Evolutionary conservation across 2,888 invertebrate species (phyloP), one percentile per base, ranked within the genome.

Genomic region (Sericinus montela): DNA sequence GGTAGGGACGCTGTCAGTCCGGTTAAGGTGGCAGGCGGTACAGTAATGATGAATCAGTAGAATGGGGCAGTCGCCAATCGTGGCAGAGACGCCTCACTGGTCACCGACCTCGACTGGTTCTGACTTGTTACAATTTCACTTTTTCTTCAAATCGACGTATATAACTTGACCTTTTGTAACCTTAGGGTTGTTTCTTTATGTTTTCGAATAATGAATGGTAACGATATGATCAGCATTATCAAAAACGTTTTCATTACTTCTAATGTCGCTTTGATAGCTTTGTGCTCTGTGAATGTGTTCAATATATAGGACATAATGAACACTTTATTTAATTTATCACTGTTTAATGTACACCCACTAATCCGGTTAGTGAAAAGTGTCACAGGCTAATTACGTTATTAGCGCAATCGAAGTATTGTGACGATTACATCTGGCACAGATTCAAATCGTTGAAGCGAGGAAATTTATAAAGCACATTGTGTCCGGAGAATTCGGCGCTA

Each of bases 71-170:
- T 75, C 72, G 75, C 76, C 75, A 70, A 72, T 57, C 59, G 61
- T 53, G 41, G 59, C 57, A 62, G 59, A 66, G 67, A 67, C 69
- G 71, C 56, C 57, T 58, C 55, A 54, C 63, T 84, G 86, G 86
- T 86, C 87, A 81, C 72, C 79, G 86, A 86, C 85, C 87, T 69
- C 78, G 69, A 74, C 87, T 81, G 82, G 87, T 85, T 84, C 76
- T 67, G 71, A 83, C 86, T 77, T 83, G 87, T 75, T 83, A 79
- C 77, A 79, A 72, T 84, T 87, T 85, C 81, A 84, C 83, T 87
- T 86, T 84, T 84, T 79, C 75, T 75, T 75, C 69, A 52, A 60
- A 52, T 46, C 55, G 48, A 51, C 54, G 54, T 36, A 41, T 45
- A 37, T 50, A 36, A 35, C 44, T 50, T 30, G 41, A 45, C 46